These are phyloP conservation scores for Catharus ustulatus DNA, from an alignment of 2,797 vertebrate genomes.

Conservation along the genomic window DNA sequence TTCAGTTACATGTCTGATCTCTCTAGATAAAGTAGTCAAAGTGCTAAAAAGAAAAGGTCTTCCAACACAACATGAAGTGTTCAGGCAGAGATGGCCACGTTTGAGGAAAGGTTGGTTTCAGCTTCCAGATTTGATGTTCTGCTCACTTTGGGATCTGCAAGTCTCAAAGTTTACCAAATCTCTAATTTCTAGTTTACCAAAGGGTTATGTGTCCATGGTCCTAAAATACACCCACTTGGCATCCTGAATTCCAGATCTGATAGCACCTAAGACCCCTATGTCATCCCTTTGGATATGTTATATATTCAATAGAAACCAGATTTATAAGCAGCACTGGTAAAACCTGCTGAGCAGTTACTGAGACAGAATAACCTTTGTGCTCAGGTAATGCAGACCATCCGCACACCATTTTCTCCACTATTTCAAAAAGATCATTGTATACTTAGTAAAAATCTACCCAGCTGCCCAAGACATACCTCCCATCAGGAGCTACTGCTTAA, in stretches of 20 bases:
- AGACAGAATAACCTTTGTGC: background rate
- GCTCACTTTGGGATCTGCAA: background rate
- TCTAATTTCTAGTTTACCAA: background rate
- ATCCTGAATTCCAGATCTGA: background rate
- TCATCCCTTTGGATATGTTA: background rate
- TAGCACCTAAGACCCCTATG: too few relatives aligned
- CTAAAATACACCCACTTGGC: background rate
- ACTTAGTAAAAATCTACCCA: background rate
- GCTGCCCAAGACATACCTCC: fast-evolving
- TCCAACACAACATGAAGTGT: background rate
- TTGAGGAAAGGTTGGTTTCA: background rate
- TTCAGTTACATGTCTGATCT: background rate
- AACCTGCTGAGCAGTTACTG: background rate
- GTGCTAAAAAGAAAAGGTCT: background rate
- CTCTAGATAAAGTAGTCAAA: background rate
- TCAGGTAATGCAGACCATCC: background rate
- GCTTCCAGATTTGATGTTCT: background rate
- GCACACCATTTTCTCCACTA: background rate
- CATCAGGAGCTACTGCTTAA: background rate
- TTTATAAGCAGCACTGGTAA: background rate
- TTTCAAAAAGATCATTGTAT: background rate
- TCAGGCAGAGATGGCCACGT: background rate
- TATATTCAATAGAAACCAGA: background rate
- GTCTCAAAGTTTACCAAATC: background rate
- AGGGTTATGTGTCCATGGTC: fast-evolving